Evolutionary conservation across 2,888 invertebrate genomes (phyloP).

Genomic region (Sclerodermus sp.): DNA sequence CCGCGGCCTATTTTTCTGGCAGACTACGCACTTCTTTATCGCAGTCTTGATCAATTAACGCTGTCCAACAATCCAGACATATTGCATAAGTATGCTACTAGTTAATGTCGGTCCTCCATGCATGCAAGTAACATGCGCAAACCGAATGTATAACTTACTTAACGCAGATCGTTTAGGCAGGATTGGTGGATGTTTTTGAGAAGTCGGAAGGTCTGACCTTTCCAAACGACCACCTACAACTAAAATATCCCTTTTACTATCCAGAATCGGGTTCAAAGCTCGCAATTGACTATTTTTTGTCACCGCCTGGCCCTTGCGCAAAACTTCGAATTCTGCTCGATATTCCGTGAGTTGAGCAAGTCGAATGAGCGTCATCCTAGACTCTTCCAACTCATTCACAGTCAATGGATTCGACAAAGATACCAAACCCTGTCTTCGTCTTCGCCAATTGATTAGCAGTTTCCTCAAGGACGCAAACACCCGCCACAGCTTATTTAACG

Average conservation of each 20-base stretch:
- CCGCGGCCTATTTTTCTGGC: neutral
- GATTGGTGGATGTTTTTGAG: neutral
- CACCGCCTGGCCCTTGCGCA: too few relatives aligned
- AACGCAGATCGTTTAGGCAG: neutral
- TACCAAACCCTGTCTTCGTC: too few relatives aligned
- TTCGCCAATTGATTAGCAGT: too few relatives aligned
- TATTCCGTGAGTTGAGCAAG: too few relatives aligned
- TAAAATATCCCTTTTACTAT: neutral
- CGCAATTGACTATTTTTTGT: too few relatives aligned
- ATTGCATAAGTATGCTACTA: neutral
- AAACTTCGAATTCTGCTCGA: too few relatives aligned
- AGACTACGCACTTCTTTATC: too few relatives aligned
- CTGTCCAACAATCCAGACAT: conserved; percentile 1
- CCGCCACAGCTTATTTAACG: too few relatives aligned
- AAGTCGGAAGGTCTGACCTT: neutral
- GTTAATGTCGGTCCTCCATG: neutral
- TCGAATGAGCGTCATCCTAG: too few relatives aligned
- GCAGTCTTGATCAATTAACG: neutral
- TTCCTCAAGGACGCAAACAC: too few relatives aligned
- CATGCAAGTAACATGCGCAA: neutral
- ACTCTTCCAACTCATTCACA: too few relatives aligned
- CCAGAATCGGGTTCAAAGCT: neutral
- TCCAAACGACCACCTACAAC: neutral
- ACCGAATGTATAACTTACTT: neutral
- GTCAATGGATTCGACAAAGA: too few relatives aligned